phyloP scores from a whole-genome alignment of 2,797 vertebrate genomes.

The Argya squamiceps region DNA sequence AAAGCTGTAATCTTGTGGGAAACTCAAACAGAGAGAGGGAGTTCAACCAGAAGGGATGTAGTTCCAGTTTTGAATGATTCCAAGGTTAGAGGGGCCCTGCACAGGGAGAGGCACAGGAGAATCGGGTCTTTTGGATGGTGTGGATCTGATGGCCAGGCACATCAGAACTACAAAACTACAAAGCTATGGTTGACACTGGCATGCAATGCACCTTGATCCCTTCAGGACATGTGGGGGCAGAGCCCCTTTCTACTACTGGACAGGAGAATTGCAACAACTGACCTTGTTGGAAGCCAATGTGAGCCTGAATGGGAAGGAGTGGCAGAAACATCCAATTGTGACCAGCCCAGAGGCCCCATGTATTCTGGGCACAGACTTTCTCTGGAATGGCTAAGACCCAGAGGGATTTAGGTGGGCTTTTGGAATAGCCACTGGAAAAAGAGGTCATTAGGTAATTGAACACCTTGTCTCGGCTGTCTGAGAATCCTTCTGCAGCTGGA shows the following conservation, averaged over 20 bases:
- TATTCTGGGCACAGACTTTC: background rate
- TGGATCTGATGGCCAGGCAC: no score
- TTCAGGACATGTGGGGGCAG: background rate
- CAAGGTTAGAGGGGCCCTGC: background rate
- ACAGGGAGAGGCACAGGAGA: background rate
- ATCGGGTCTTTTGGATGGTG: accelerated
- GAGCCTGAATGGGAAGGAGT: background rate
- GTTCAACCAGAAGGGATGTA: background rate
- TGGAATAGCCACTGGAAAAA: background rate
- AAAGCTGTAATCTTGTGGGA: background rate
- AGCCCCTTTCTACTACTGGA: background rate
- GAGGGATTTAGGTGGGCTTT: background rate
- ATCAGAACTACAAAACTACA: background rate
- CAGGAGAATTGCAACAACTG: background rate
- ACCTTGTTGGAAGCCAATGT: background rate
- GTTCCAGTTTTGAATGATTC: background rate
- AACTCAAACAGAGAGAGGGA: background rate
- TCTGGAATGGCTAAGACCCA: background rate
- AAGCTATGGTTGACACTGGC: no score
- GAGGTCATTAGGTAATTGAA: background rate
- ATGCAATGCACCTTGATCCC: accelerated
- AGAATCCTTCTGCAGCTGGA: background rate
- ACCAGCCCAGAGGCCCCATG: background rate
- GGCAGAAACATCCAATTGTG: background rate
- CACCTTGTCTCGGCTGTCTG: accelerated